Conservation (phyloP, 64 coral and sea anemone species). For the Anthopleura sola region DNA sequence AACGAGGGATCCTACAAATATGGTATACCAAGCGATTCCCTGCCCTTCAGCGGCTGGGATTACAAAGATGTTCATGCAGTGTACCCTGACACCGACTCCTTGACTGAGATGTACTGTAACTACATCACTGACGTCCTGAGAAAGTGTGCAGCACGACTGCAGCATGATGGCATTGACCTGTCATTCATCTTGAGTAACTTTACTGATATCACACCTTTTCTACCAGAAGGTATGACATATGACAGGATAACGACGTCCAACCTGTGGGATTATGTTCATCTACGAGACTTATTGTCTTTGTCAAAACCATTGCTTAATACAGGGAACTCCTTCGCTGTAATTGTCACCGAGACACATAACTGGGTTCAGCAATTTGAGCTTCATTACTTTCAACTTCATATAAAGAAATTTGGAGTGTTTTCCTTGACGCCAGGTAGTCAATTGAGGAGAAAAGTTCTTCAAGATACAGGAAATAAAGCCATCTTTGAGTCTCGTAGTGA, state of each 20-base stretch:
- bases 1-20: slow-evolving; percentile 11
- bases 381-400: too few species aligned
- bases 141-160: slow-evolving; percentile 16
- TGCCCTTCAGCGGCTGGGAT: slow-evolving; percentile 42
- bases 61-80: slow-evolving; percentile 11
- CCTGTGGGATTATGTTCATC: slow-evolving; percentile 21
- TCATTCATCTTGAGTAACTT: slow-evolving; percentile 44
- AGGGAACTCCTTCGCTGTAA: slow-evolving; percentile 3
- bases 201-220: slow-evolving; percentile 15
- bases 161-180: slow-evolving; percentile 12
- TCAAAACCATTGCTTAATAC: slow-evolving; percentile 24
- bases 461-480: slow-evolving; percentile 13
- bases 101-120: slow-evolving; percentile 37
- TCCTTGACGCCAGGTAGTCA: too few species aligned
- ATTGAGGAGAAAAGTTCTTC: slow-evolving; percentile 29
- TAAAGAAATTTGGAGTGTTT: neutral
- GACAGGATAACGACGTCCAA: slow-evolving; percentile 53
- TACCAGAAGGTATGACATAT: slow-evolving; percentile 15
- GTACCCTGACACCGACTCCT: neutral
- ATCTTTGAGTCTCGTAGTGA: neutral
- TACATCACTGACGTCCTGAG: slow-evolving; percentile 37
- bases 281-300: neutral
- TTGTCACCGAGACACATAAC: slow-evolving; percentile 42
- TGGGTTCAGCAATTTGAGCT: slow-evolving; percentile 7
- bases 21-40: neutral